Evolutionary conservation across 35 echinoderm and acorn worm species (phyloP).

Genomic region (Apostichopus japonicus): DNA sequence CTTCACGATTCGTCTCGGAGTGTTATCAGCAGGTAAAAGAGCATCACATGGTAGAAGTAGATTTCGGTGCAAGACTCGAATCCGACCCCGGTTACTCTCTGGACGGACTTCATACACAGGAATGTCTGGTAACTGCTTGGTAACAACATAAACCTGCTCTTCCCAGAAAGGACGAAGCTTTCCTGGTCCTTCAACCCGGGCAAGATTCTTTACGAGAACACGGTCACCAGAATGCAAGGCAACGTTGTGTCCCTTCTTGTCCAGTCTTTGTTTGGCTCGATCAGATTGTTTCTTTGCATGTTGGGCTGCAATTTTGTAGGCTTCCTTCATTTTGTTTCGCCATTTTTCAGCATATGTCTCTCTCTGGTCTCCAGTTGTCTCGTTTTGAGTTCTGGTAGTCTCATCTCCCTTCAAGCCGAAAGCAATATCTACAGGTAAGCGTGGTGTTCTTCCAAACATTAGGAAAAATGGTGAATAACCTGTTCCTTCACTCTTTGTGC

Average conservation of each 20-base stretch:
- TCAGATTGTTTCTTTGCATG: no score
- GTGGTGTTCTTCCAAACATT: no score
- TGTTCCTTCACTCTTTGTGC: slow-evolving; percentile 56
- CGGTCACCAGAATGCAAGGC: slow-evolving; percentile 45
- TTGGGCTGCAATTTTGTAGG: no score
- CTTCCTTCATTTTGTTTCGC: no score
- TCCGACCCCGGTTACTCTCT: background rate
- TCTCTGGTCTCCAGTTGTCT: no score
- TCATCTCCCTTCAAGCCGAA: background rate
- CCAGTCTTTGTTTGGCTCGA: no score
- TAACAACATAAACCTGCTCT: slow-evolving; percentile 32
- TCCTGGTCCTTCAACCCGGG: slow-evolving; percentile 39
- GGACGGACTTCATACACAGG: slow-evolving; percentile 61
- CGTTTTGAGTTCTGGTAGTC: no score
- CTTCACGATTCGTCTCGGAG: no score
- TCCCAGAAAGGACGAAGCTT: slow-evolving; percentile 60
- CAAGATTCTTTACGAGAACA: slow-evolving; percentile 34
- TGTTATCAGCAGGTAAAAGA: no score
- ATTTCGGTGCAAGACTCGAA: no score
- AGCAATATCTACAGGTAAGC: background rate
- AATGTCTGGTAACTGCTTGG: background rate
- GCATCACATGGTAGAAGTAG: no score
- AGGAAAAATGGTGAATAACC: slow-evolving; percentile 35
- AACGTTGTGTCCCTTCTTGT: background rate
- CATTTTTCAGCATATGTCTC: no score